Evolutionary conservation across 2,888 invertebrate species (phyloP).

Genomic region (Toxonevra muliebris): DNA sequence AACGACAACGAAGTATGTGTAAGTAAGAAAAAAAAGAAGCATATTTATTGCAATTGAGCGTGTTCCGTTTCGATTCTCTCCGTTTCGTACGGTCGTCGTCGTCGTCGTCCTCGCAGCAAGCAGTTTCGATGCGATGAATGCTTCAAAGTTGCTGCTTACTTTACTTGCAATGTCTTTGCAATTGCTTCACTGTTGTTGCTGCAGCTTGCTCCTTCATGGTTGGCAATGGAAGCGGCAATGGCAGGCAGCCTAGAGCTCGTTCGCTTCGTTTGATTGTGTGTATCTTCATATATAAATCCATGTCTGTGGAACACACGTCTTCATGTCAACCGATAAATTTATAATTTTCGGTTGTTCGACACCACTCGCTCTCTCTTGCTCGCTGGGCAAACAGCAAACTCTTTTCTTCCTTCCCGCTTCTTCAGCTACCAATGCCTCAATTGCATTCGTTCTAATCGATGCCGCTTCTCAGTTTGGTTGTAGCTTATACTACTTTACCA

Average conservation of each 20-base stretch:
- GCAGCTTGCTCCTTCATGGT: too few relatives aligned
- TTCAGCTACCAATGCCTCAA: neutral
- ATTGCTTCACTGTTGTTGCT: neutral
- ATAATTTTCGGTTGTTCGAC: constrained; percentile 50
- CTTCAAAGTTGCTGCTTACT: neutral
- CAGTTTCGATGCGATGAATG: constrained; percentile 38
- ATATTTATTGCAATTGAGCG: constrained; percentile 60
- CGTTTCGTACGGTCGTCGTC: neutral
- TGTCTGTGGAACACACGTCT: constrained; percentile 53
- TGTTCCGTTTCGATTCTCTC: constrained; percentile 47
- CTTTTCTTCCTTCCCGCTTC: neutral
- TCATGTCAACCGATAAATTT: constrained; percentile 60
- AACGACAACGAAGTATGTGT: too few relatives aligned
- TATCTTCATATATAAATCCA: constrained; percentile 58
- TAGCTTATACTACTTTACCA: neutral
- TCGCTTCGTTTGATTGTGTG: constrained; percentile 3
- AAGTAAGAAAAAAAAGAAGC: neutral
- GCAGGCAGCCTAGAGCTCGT: constrained; percentile 7
- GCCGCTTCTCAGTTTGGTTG: too few relatives aligned
- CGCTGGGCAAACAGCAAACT: neutral
- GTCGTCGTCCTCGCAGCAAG: constrained; percentile 29
- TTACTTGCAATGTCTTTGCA: neutral
- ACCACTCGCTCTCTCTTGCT: neutral
- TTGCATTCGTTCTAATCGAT: too few relatives aligned
- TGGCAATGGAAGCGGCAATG: too few relatives aligned